Evolutionary conservation across 2,888 invertebrate species (phyloP).

Genomic region (Zonitis immaculata): DNA sequence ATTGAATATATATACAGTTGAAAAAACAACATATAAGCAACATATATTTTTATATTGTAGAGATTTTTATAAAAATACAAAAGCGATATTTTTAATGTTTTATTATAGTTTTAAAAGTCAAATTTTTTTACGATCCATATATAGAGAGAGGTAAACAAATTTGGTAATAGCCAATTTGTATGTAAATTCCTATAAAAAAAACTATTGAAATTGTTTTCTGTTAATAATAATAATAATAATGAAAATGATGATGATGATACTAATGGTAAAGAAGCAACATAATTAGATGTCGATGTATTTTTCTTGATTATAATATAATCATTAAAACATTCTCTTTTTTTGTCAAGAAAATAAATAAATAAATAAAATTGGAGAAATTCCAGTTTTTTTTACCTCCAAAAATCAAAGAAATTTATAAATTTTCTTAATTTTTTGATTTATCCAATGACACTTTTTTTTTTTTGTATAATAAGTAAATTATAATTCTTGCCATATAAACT

Average conservation of each 20-base stretch:
- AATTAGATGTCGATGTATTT: conserved; percentile 16
- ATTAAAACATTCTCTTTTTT: no score
- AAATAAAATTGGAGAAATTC: no score
- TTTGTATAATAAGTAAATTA: no score
- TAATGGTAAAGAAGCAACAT: conserved; percentile 4
- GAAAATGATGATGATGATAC: neutral
- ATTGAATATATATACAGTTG: neutral
- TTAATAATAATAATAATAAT: no score
- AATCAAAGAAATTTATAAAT: no score
- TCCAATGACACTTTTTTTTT: no score
- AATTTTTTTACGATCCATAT: conserved; percentile 11
- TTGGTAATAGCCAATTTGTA: conserved; percentile 21
- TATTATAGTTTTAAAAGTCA: conserved; percentile 21
- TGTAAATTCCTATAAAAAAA: conserved; percentile 20
- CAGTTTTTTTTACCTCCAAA: no score
- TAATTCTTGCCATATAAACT: no score
- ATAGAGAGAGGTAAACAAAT: conserved; percentile 14
- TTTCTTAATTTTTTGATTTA: no score
- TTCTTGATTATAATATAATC: conserved; percentile 10
- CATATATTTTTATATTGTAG: no score
- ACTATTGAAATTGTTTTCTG: conserved; percentile 11
- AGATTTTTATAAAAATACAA: conserved; percentile 2
- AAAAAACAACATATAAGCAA: no score
- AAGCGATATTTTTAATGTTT: conserved; percentile 13
- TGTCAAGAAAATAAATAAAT: no score